phyloP scores from a whole-genome alignment of 2,113 vertebrate genomes.

The Camelus dromedarius region DNA sequence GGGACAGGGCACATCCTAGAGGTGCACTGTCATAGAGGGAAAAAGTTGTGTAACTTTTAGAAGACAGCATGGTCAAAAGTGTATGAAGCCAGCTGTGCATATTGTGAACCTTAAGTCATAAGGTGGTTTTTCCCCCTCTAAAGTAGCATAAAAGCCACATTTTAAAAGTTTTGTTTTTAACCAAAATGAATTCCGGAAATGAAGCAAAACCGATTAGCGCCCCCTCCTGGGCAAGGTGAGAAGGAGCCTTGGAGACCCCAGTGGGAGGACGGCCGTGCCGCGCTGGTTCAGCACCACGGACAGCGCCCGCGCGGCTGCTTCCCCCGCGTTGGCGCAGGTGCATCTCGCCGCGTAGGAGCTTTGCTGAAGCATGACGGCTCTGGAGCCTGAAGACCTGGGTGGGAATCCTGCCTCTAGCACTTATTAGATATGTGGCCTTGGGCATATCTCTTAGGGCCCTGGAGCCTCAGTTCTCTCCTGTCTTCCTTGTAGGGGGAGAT shows the following conservation, averaged over 20 bases:
- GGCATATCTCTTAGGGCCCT: too few relatives aligned
- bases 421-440: not conserved
- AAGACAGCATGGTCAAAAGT: not conserved
- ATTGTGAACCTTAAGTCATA: not conserved
- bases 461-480: not conserved
- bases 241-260: not conserved
- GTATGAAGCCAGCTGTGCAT: not conserved
- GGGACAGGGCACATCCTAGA: not conserved
- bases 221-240: not conserved
- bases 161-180: not conserved
- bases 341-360: not conserved
- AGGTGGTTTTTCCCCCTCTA: not conserved
- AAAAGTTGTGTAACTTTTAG: not conserved
- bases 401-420: not conserved
- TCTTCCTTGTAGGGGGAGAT: not conserved
- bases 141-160: not conserved
- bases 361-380: accelerated
- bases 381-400: not conserved
- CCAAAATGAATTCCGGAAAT: not conserved
- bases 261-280: accelerated
- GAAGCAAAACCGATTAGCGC: not conserved
- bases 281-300: conserved; percentile 26
- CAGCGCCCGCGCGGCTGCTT: not conserved
- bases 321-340: accelerated
- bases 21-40: too few relatives aligned